Conservation (phyloP, 2,888 invertebrate species). For the Lamellibrachia columna region DNA sequence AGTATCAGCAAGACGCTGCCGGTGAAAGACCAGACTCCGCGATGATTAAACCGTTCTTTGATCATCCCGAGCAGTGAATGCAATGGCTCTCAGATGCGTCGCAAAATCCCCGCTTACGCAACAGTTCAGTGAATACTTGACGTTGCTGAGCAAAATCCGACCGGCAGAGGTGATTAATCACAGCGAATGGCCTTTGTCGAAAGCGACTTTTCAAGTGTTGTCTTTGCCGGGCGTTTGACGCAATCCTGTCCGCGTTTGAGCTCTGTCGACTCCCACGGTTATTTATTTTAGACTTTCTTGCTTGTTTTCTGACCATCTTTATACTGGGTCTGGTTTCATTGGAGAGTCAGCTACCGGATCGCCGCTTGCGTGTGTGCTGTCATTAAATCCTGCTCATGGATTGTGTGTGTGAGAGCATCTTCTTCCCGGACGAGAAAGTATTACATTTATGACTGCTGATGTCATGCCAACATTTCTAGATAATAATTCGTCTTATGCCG, state of each 20-base stretch:
- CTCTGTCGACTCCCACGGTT: background rate
- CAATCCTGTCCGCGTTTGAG: background rate
- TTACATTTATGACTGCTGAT: too few relatives aligned
- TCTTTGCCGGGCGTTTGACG: background rate
- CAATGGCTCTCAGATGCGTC: background rate
- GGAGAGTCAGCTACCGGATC: too few relatives aligned
- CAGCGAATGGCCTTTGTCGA: background rate
- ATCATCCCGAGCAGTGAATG: background rate
- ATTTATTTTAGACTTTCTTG: background rate
- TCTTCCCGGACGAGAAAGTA: too few relatives aligned
- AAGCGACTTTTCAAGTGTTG: background rate
- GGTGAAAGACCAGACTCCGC: background rate
- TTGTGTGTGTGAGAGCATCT: too few relatives aligned
- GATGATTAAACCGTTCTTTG: background rate
- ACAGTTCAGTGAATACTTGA: background rate
- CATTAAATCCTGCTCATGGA: too few relatives aligned
- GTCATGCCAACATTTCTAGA: too few relatives aligned
- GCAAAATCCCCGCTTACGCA: background rate
- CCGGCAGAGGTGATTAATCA: background rate
- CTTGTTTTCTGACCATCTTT: background rate
- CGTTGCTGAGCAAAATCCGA: constrained; percentile 9
- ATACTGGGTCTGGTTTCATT: too few relatives aligned
- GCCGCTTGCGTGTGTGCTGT: too few relatives aligned
- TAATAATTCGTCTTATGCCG: too few relatives aligned
- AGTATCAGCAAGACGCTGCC: background rate